Conservation (phyloP, 1,140 invertebrate species). For the Cecropterus lyciades region DNA sequence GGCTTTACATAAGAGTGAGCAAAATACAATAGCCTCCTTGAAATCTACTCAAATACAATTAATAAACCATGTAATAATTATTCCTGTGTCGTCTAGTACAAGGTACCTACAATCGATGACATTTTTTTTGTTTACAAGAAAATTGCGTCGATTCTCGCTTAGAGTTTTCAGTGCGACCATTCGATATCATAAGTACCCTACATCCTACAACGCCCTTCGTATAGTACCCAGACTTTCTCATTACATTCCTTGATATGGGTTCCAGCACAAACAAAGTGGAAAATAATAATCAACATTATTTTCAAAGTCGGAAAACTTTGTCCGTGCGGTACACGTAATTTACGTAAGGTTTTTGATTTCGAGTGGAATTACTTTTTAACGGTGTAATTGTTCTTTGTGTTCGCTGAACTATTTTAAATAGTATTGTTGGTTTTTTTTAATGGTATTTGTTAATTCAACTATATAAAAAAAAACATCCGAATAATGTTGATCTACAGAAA, state of each 20-base stretch:
- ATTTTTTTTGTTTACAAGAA: too few relatives aligned
- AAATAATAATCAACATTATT: conserved; percentile 29
- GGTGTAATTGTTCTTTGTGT: conserved; percentile 4
- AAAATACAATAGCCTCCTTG: too few relatives aligned
- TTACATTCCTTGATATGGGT: conserved; percentile 31
- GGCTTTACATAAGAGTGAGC: too few relatives aligned
- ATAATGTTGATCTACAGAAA: too few relatives aligned
- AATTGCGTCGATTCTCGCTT: background rate
- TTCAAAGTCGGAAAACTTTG: conserved; percentile 1
- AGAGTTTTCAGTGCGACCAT: background rate
- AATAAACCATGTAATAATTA: too few relatives aligned
- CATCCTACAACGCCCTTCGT: background rate
- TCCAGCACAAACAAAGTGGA: conserved; percentile 28
- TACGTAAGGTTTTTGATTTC: conserved; percentile 13
- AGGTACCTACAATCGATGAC: too few relatives aligned
- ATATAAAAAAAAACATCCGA: too few relatives aligned
- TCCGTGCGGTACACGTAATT: background rate
- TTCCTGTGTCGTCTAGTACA: too few relatives aligned
- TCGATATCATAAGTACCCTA: conserved; percentile 17
- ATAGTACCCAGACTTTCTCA: conserved; percentile 19
- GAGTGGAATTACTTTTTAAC: conserved; percentile 13
- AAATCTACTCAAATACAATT: too few relatives aligned
- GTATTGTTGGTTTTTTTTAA: background rate
- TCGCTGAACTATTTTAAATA: background rate
- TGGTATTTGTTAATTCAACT: too few relatives aligned